These are phyloP conservation scores for Parotia lawesii DNA, from an alignment of 2,113 vertebrate genomes.

Conservation along the genomic window DNA sequence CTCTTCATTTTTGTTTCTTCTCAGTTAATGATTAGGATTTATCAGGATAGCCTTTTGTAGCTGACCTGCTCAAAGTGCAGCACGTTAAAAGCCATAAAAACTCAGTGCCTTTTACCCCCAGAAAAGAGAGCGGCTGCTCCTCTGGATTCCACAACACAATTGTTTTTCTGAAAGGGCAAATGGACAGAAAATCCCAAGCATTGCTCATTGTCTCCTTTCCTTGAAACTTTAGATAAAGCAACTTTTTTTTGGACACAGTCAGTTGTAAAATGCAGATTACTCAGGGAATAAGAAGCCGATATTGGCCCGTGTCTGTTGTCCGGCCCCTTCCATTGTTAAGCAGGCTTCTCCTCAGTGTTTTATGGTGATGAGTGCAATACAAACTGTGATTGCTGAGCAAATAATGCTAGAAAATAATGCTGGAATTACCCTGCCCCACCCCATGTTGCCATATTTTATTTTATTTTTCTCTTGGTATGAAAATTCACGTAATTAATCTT, in stretches of 20 bases:
- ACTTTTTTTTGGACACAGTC: not conserved
- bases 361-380: not conserved
- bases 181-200: rapidly evolving
- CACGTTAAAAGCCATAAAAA: not conserved
- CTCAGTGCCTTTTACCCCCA: not conserved
- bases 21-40: not conserved
- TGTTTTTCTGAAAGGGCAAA: not conserved
- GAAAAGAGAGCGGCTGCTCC: not conserved
- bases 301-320: not conserved
- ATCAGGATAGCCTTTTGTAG: not conserved
- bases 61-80: not conserved
- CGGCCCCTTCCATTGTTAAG: not conserved
- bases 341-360: not conserved
- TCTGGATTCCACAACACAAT: not conserved
- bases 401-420: not conserved
- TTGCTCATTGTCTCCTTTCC: not conserved
- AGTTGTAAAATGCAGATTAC: not conserved
- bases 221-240: not conserved
- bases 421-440: not conserved
- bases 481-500: not conserved
- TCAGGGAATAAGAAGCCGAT: not conserved
- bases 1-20: not conserved
- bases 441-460: not conserved
- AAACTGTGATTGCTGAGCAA: not conserved
- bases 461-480: not conserved